Percentiles rank a stretch among this genome's conserved stretches.
Conservation (phyloP, 2,113 vertebrate species). For the Trogon surrucura region DNA sequence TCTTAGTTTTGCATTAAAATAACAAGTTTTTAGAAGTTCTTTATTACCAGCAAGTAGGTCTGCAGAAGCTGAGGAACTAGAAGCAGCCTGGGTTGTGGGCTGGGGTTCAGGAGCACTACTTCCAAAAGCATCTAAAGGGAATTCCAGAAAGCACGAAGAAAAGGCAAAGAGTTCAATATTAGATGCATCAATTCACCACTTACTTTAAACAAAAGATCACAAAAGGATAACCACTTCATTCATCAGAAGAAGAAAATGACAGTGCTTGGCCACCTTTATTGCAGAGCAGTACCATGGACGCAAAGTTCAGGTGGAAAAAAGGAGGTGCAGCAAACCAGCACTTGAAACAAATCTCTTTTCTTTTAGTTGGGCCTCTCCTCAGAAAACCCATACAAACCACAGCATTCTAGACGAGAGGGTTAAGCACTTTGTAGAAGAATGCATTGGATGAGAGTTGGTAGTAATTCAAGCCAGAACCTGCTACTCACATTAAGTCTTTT, state of each 20-base stretch:
- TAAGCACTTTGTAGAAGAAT: neutral
- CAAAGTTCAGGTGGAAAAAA: conserved; percentile 6
- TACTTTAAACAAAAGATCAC: neutral
- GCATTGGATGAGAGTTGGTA: neutral
- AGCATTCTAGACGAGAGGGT: neutral
- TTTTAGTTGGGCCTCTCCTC: neutral
- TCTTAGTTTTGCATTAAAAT: neutral
- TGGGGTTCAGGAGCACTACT: conserved; percentile 82
- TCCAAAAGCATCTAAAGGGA: conserved; percentile 89
- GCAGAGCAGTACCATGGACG: neutral
- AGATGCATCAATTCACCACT: conserved; percentile 16
- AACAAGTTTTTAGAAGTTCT: neutral
- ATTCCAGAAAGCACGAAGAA: conserved; percentile 81
- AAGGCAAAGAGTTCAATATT: conserved; percentile 64
- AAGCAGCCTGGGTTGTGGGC: conserved; percentile 81
- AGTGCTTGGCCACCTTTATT: neutral
- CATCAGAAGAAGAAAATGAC: neutral
- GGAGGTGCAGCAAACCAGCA: neutral
- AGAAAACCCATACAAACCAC: neutral
- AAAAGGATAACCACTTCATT: neutral
- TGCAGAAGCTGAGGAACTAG: conserved; percentile 84
- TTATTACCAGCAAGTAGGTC: conserved; percentile 93
- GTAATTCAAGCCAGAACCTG: neutral
- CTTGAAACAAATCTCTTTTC: neutral
- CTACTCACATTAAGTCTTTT: neutral